Percentiles rank a stretch among this genome's conserved stretches.
Evolutionary conservation across 2,113 vertebrate species (phyloP).

Genomic region (Microcebus lehilahytsara): DNA sequence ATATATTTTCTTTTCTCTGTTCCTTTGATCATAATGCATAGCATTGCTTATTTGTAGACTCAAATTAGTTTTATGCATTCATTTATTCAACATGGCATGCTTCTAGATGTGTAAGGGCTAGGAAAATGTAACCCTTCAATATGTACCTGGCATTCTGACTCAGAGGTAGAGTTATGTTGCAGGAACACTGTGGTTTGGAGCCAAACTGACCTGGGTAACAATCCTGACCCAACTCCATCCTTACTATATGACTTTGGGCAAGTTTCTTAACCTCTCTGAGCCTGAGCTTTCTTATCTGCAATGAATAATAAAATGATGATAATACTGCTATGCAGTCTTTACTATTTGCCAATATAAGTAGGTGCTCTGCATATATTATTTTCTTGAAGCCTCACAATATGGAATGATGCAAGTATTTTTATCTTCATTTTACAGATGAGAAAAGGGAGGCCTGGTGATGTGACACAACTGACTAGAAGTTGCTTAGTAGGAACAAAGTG

Average conservation of each 20-base stretch:
- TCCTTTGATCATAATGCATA: not conserved
- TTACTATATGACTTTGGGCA: not conserved
- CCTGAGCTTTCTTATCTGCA: not conserved
- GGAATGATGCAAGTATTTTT: not conserved
- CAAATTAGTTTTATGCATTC: not conserved
- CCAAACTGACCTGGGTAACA: not conserved
- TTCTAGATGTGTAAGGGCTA: not conserved
- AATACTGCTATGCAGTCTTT: not conserved
- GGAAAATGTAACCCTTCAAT: not conserved
- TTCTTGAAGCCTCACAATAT: not conserved
- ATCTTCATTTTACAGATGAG: not conserved
- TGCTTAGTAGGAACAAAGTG: not conserved
- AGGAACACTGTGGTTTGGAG: not conserved
- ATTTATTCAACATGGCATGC: not conserved
- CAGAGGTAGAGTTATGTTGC: not conserved
- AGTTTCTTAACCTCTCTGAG: not conserved
- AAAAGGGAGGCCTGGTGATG: not conserved
- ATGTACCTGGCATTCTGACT: not conserved
- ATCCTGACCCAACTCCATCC: no score
- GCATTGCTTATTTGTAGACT: not conserved
- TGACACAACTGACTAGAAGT: not conserved
- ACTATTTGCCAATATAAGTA: not conserved
- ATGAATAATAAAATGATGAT: not conserved
- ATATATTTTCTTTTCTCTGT: not conserved
- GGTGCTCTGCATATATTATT: not conserved